Base-by-base conservation (phyloP, 2,888 invertebrate genomes). In the Apamea sordens region DNA sequence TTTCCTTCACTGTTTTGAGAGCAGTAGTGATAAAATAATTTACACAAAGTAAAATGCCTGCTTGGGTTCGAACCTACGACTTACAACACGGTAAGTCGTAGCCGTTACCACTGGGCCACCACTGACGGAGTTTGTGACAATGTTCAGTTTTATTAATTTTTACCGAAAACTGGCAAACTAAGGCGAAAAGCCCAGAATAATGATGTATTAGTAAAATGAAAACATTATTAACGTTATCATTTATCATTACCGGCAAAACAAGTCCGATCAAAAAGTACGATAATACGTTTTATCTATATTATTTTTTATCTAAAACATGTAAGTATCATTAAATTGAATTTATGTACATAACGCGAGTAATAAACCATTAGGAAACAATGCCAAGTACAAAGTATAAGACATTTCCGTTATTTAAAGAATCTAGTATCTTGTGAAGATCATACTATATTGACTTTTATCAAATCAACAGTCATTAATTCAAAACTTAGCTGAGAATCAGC, bases 221-320 rank as follows among this genome's bases (percentile, higher is more conserved):
- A 85, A 82, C 78, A 82, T 70, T 71, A 72, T 74, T 72, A 73
- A 44, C 47, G 44, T 77, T 81, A 87, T 85, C 85, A 65, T 75
- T 85, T 83, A 86, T 88, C 84, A 76, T 71, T 77, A 84, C 56
- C 74, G 70, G 73, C 70, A 67, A 81, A 79, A 83, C 79, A 81
- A 64, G 68, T 67, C 63, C 63, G 87, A 88, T 88, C 73, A 50
- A 81, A 84, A 88, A 73, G 28, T 77, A 61, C 28, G 88, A 88
- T 88, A 88, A 44, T 59, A 67, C 53, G 28, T 67, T 44, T 64
- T 84, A 86, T 83, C 84, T 68, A 21, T 72, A 59, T 79, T 76
- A 32, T 65, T 77, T 76, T 80, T 79, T 84, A 88, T 88, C 88
- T 80, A 7, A 64, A 84, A 88, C 88, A 87, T 80, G 77, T 53